These are phyloP conservation scores for Eremophila alpestris DNA, from an alignment of 2,797 vertebrate species.

Conservation along the genomic window DNA sequence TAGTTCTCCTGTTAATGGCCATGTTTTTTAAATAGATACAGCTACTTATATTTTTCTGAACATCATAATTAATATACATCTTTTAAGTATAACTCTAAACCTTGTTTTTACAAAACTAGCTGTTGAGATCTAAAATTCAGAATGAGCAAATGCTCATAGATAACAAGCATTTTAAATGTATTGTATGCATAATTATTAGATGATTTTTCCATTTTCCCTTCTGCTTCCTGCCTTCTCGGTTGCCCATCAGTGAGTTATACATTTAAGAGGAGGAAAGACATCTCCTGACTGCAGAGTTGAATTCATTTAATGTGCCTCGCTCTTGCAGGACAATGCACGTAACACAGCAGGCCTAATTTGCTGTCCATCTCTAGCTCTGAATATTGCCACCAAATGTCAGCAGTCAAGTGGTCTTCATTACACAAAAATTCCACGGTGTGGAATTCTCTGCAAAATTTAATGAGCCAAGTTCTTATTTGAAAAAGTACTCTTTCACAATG, in stretches of 20 bases:
- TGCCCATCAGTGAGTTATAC: background rate
- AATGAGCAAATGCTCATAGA: background rate
- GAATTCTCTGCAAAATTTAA: background rate
- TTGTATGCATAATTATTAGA: background rate
- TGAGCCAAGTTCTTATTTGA: background rate
- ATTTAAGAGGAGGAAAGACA: constrained; percentile 5
- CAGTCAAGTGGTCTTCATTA: constrained; percentile 10
- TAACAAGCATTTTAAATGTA: background rate
- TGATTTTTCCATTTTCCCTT: background rate
- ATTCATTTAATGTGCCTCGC: constrained; percentile 23
- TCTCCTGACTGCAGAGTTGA: background rate
- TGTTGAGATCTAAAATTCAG: background rate
- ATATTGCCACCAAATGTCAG: background rate
- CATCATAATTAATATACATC: background rate
- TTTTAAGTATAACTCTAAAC: background rate
- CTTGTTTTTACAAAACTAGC: background rate
- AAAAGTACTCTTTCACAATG: background rate
- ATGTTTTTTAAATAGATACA: background rate
- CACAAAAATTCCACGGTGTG: background rate
- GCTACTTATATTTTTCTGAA: background rate
- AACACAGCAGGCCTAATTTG: constrained; percentile 32
- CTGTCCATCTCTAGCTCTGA: background rate
- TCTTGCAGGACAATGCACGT: constrained; percentile 4
- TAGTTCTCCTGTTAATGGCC: background rate
- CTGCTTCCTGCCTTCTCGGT: background rate